Conservation (phyloP, 2,113 vertebrate species). For the Nicator chloris region DNA sequence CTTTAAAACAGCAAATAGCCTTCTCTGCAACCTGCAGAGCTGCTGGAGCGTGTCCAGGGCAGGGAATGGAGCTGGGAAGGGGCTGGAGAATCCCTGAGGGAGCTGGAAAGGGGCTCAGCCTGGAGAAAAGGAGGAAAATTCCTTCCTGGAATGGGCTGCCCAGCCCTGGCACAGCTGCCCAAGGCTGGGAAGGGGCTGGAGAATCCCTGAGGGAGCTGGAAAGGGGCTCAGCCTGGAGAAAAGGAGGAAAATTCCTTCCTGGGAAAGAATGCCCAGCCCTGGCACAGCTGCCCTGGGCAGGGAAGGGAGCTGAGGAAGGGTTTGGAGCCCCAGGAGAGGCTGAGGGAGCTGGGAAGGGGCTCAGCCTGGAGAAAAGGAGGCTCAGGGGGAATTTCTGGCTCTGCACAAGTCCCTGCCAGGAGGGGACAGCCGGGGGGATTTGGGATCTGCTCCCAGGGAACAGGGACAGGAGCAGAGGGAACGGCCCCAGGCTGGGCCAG, state of each 20-base stretch:
- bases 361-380: background rate
- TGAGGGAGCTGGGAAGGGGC: background rate
- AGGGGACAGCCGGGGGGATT: background rate
- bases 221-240: background rate
- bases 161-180: too few relatives aligned
- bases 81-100: background rate
- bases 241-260: too few relatives aligned
- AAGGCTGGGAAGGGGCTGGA: background rate
- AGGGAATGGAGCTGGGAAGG: background rate
- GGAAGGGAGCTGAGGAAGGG: background rate
- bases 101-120: background rate
- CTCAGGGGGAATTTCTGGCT: background rate
- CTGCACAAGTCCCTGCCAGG: background rate
- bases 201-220: background rate
- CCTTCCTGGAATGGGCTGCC: too few relatives aligned
- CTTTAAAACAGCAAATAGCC: background rate
- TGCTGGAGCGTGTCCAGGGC: accelerated
- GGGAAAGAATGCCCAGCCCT: too few relatives aligned
- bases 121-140: too few relatives aligned
- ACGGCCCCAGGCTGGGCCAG: background rate
- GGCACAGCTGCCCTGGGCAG: too few relatives aligned
- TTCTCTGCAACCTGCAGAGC: background rate
- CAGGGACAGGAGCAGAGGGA: background rate
- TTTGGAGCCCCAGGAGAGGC: background rate
- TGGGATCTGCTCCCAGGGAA: background rate